These are phyloP conservation scores for Philopotamus ludificatus DNA, from an alignment of 1,140 invertebrate genomes.

Conservation along the genomic window DNA sequence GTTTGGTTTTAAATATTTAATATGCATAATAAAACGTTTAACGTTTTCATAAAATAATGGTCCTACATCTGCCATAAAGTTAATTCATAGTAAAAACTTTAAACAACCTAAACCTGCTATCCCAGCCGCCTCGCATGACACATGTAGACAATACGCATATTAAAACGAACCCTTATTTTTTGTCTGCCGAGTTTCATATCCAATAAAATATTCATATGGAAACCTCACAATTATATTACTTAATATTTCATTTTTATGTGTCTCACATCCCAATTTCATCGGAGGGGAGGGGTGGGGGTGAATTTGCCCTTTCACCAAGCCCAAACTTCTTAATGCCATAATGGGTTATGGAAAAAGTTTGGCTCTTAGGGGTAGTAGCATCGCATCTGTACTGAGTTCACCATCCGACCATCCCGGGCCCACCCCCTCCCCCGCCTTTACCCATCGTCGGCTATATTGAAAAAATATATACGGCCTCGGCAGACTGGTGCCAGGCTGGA, in stretches of 20 bases:
- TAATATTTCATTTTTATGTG: slow-evolving; percentile 29
- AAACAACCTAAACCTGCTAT: not conserved
- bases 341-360: slow-evolving; percentile 41
- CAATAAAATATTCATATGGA: not conserved
- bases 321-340: slow-evolving; percentile 36
- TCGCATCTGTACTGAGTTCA: slow-evolving; percentile 21
- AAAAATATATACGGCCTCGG: slow-evolving; percentile 12
- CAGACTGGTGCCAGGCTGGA: not conserved
- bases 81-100: not conserved
- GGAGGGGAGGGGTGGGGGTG: too few species aligned
- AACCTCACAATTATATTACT: slow-evolving; percentile 1
- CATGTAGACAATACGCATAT: not conserved
- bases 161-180: not conserved
- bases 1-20: too few species aligned
- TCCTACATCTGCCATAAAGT: not conserved
- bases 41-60: not conserved
- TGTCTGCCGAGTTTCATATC: not conserved
- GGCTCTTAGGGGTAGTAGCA: slow-evolving; percentile 28
- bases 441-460: slow-evolving; percentile 24
- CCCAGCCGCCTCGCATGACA: not conserved
- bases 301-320: slow-evolving; percentile 24
- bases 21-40: too few species aligned
- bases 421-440: slow-evolving; percentile 5
- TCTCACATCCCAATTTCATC: slow-evolving; percentile 29
- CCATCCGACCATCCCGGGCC: slow-evolving; percentile 1